Evolutionary conservation across 2,888 invertebrate genomes (phyloP), one percentile per base, ranked within the genome.

Genomic region (Caenorhabditis sinica): DNA sequence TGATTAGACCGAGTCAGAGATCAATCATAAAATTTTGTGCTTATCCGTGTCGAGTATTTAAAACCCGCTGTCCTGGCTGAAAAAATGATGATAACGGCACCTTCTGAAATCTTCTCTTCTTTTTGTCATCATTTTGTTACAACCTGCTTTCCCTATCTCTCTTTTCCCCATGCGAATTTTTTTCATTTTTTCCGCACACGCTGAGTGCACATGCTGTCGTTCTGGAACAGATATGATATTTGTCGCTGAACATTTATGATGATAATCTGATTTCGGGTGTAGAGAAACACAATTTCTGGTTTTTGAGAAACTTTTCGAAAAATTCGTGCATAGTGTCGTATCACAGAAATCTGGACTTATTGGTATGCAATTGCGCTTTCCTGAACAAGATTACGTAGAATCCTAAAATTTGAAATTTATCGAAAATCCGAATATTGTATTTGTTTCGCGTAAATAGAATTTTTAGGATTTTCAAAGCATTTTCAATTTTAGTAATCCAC

Each of bases 61-160:
- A 51, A 65, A 17, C 11, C 23, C 23, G 11, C 3, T 23, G 4
- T 4, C n/a, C 49, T 20, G 25, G 23, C 15, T 25, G 40, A 25
- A 33, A 33, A 33, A 30, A 68, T 53, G 40, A 53, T 75, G 76
- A 76, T 76, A 76, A 66, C 68, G 68, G 20, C 1, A 33, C 11
- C 25, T 25, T 11, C 20, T 45, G n/a, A 23, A 45, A 72, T 60
- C 60, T 76, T 66, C 58, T 49, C 45, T 33, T 45, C 65, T 43
- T 74, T 66, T 77, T 77, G 77, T 77, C 77, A 77, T 77, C 77
- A 77, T 77, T 77, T 77, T 77, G 76, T 76, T 76, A 76, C 76
- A 76, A 65, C 53, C 65, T 63, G 65, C 45, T 45, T 30, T 28
- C 11, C 5, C 40, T 40, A 23, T 17, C 28, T 45, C 28, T 45